Percentiles rank a stretch among this genome's conserved stretches.
phyloP scores from a whole-genome alignment of 2,888 invertebrate species.

The Mesorhabditis sp. region DNA sequence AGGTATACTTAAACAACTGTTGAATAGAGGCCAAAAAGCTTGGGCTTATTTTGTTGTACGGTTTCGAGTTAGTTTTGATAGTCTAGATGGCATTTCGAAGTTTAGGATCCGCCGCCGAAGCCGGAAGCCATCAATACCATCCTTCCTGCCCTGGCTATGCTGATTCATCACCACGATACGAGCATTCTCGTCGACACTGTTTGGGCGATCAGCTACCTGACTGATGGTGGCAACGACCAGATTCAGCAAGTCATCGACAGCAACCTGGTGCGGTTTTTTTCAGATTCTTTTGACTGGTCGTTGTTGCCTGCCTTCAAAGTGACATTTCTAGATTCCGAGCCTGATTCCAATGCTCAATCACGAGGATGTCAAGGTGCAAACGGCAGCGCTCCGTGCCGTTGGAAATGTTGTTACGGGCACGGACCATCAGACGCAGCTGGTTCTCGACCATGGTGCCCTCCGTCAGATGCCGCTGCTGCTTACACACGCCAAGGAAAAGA shows the following conservation, averaged over 20 bases:
- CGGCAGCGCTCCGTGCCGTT: conserved; percentile 76
- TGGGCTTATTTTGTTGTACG: no score
- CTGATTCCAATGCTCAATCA: conserved; percentile 92
- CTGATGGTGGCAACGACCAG: conserved; percentile 47
- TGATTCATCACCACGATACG: conserved; percentile 56
- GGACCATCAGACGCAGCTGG: conserved; percentile 94
- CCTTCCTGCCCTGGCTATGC: conserved; percentile 33
- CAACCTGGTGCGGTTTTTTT: conserved; percentile 66
- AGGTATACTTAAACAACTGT: neutral
- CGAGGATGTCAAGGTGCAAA: conserved; percentile 67
- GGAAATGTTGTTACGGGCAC: conserved; percentile 72
- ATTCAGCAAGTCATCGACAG: conserved; percentile 71
- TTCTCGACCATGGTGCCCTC: conserved; percentile 88
- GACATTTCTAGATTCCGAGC: conserved; percentile 69
- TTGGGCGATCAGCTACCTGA: conserved; percentile 44
- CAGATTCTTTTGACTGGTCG: neutral
- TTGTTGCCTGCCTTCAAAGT: neutral
- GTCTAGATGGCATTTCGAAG: no score
- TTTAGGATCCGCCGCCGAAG: conserved; percentile 60
- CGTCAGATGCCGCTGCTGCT: conserved; percentile 86
- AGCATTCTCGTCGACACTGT: conserved; percentile 47
- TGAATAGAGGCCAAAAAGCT: no score
- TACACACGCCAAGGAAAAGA: conserved; percentile 83
- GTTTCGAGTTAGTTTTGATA: no score
- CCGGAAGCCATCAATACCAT: conserved; percentile 71